A percentile compares a stretch with the other conserved stretches of the same genome.
phyloP scores from a whole-genome alignment of 2,797 vertebrate genomes.

The Clarias platycephalus region DNA sequence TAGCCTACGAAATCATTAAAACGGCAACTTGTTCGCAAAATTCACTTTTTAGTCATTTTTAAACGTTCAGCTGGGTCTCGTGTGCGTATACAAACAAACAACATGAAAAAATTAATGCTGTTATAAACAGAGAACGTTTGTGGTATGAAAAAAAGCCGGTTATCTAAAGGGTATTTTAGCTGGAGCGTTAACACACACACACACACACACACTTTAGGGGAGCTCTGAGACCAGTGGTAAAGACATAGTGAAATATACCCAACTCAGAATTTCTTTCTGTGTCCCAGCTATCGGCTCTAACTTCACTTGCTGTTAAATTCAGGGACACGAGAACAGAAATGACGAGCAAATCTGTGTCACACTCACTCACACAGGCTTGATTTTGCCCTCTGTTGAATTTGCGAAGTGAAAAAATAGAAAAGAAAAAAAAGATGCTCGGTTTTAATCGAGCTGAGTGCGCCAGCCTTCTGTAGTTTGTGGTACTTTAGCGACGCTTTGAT shows the following conservation, averaged over 20 bases:
- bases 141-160: no score
- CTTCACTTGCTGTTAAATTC: neutral
- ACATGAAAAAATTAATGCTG: no score
- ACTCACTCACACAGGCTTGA: neutral
- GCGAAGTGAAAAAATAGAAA: neutral
- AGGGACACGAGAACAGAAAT: neutral
- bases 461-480: constrained; percentile 1
- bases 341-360: neutral
- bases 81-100: no score
- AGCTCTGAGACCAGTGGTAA: no score
- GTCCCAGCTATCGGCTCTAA: neutral
- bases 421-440: neutral
- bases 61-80: no score
- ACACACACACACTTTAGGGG: no score
- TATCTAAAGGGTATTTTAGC: no score
- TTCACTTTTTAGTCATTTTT: no score
- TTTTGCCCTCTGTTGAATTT: neutral
- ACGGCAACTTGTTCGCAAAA: no score
- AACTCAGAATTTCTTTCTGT: neutral
- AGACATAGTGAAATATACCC: neutral
- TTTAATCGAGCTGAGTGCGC: neutral
- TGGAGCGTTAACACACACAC: no score
- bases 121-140: no score
- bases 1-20: neutral
- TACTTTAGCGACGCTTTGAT: neutral